Evolutionary conservation across 2,113 vertebrate genomes (phyloP).

Genomic region (Epinephelus lanceolatus): DNA sequence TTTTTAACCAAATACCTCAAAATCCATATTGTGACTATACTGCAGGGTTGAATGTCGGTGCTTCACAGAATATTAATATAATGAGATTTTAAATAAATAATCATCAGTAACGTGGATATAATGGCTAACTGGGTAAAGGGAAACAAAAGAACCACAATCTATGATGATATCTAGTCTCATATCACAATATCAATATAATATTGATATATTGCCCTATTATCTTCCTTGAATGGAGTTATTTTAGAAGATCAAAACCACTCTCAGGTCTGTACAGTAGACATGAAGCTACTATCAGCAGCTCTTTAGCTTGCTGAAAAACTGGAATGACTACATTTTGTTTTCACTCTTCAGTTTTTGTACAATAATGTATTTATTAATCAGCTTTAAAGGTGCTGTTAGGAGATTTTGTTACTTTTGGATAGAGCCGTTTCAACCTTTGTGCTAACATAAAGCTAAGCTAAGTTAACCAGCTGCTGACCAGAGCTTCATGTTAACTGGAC

Average conservation of each 20-base stretch:
- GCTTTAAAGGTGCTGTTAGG: not conserved
- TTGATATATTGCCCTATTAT: too few relatives aligned
- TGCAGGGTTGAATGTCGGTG: too few relatives aligned
- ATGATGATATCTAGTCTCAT: too few relatives aligned
- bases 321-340: not conserved
- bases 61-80: too few relatives aligned
- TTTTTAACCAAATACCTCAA: too few relatives aligned
- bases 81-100: too few relatives aligned
- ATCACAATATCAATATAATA: too few relatives aligned
- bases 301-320: not conserved
- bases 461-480: not conserved
- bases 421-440: not conserved
- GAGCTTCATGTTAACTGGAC: not conserved
- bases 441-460: conserved; percentile 3
- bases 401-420: not conserved
- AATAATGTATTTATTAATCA: not conserved
- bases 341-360: too few relatives aligned
- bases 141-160: too few relatives aligned
- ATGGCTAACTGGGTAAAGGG: too few relatives aligned
- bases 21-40: too few relatives aligned
- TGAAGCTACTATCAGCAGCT: not conserved
- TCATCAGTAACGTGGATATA: too few relatives aligned
- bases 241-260: not conserved
- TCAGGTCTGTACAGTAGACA: not conserved
- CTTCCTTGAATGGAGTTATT: not conserved